A percentile compares a stretch with the other conserved stretches of the same genome.
phyloP scores from a whole-genome alignment of 2,113 vertebrate species.

The Anhinga rufa region DNA sequence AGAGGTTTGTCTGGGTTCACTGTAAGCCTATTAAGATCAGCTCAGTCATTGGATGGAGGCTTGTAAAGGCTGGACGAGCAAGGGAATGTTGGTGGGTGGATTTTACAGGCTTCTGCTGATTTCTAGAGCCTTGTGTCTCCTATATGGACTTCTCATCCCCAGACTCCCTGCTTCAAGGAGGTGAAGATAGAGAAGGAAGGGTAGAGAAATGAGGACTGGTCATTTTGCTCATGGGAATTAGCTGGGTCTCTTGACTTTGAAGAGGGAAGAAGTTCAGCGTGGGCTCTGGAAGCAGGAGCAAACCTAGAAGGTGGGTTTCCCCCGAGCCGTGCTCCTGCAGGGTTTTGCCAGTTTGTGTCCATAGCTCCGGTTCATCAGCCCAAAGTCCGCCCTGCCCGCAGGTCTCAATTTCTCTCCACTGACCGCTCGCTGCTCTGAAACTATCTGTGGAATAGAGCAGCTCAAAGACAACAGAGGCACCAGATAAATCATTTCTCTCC shows the following conservation, averaged over 20 bases:
- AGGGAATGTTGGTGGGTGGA: not conserved
- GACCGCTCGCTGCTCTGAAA: not conserved
- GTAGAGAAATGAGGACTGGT: not conserved
- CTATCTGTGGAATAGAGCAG: not conserved
- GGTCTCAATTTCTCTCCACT: not conserved
- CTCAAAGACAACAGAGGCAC: not conserved
- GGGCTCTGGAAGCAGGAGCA: not conserved
- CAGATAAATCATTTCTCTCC: conserved; percentile 9
- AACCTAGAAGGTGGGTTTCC: not conserved
- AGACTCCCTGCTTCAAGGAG: not conserved
- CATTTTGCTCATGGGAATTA: not conserved
- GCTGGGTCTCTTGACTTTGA: not conserved
- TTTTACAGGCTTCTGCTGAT: not conserved
- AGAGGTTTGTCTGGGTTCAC: not conserved
- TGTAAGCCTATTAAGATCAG: not conserved
- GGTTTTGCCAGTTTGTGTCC: not conserved
- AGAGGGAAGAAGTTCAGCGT: accelerated
- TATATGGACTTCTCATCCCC: not conserved
- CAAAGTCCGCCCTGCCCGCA: not conserved
- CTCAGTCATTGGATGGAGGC: not conserved
- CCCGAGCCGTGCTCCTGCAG: not conserved
- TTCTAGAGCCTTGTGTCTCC: not conserved
- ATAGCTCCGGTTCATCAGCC: not conserved
- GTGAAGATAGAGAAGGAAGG: not conserved
- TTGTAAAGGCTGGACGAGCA: not conserved